Evolutionary conservation across 2,113 vertebrate genomes (phyloP).

Genomic region (Bubo scandiacus): DNA sequence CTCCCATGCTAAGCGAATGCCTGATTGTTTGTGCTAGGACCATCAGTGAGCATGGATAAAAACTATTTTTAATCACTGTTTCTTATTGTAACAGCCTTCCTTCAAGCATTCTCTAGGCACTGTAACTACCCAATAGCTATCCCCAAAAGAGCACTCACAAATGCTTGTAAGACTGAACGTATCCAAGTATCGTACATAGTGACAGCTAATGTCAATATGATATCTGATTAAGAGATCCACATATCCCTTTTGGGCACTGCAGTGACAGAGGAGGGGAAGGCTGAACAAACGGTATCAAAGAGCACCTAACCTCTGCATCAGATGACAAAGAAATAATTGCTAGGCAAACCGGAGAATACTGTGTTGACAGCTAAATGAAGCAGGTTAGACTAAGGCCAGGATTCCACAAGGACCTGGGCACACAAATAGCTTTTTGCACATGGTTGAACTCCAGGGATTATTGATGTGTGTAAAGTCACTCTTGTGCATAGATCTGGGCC

Average conservation of each 20-base stretch:
- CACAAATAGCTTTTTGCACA: background rate
- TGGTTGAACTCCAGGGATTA: background rate
- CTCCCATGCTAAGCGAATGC: background rate
- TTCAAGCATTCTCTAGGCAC: background rate
- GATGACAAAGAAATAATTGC: background rate
- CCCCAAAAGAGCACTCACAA: background rate
- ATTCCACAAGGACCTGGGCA: background rate
- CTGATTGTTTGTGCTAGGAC: background rate
- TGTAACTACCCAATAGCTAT: background rate
- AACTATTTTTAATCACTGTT: background rate
- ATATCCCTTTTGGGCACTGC: background rate
- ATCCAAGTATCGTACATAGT: rapidly evolving
- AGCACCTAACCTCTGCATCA: background rate
- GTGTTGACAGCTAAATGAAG: background rate
- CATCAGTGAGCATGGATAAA: background rate
- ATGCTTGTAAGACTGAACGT: background rate
- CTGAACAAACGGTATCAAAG: background rate
- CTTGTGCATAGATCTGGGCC: background rate
- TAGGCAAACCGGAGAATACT: background rate
- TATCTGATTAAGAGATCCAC: background rate
- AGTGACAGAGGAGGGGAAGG: background rate
- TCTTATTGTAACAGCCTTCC: background rate
- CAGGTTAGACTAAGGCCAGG: background rate
- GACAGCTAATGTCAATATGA: background rate
- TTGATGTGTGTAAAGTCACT: background rate